Evolutionary conservation across 2,113 vertebrate genomes (phyloP), one percentile per base, ranked within the genome.

Genomic region (Caracal caracal): DNA sequence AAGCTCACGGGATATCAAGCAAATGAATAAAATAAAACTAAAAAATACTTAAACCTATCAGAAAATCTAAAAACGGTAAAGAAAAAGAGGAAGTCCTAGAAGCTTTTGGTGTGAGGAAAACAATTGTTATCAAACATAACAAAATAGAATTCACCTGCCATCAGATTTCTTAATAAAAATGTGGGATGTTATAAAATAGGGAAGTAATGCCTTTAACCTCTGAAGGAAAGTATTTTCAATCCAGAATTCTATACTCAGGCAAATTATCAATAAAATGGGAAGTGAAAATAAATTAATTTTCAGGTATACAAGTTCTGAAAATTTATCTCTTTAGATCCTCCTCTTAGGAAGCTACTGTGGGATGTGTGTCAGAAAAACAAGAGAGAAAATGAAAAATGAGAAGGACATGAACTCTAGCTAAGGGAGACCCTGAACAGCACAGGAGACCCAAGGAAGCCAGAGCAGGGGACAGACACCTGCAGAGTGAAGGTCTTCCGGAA

Each of bases 391-490:
- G n/a, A 61, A 88, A 65, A 66, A 47, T 10, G 12, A 59, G 37
- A 63, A 83, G 81, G 20, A 75, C 26, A 1, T 59, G 51, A 79
- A 47, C 84, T 53, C 30, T 53, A 30, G 26, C 12, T 37, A 59
- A 79, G 40, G 63, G 43, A 79, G 17, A 28, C 26, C 22, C 22
- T 53, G 35, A 10, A 47, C 2, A 16, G 12, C 71, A 15, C 20
- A 17, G 35, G 20, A 33, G 35, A n/a, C 2, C 8, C 0, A 3
- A 15, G 22, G 24, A 19, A 47, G 24, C 30, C 3, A 8, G 6
- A 28, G 10, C 1, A 20, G 33, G 13, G 11, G 16, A 37, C 22
- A 15, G 26, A 66, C 26, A 61, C 10, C 80, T 53, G 28, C n/a
- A 66, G 11, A 51, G 37, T 4, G 1, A 26, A 40, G 24, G 24